Evolutionary conservation across 1,140 invertebrate genomes (phyloP).

Genomic region (Sipha flava): DNA sequence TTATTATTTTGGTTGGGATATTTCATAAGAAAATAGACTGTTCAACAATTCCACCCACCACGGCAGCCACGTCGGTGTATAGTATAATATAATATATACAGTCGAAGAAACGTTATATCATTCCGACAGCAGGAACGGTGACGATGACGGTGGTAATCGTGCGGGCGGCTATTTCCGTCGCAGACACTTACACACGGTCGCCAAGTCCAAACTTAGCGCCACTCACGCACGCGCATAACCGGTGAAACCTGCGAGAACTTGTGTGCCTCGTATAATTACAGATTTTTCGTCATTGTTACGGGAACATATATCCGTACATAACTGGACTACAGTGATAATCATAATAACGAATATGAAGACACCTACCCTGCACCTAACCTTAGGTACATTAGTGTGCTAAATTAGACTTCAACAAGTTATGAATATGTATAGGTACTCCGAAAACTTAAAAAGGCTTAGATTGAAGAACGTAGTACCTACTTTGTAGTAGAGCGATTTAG

Average conservation of each 20-base stretch:
- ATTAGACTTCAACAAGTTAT: too few species aligned
- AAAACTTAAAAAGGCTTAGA: too few species aligned
- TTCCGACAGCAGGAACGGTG: background rate
- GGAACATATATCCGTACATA: too few species aligned
- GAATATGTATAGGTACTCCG: too few species aligned
- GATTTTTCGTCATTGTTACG: background rate
- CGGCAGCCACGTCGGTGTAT: background rate
- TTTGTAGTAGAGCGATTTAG: too few species aligned
- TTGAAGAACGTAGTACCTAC: too few species aligned
- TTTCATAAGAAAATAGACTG: background rate
- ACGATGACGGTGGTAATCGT: background rate
- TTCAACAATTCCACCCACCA: background rate
- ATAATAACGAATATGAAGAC: too few species aligned
- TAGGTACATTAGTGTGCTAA: too few species aligned
- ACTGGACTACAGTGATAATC: too few species aligned
- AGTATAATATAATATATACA: too few species aligned
- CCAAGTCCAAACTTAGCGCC: conserved; percentile 27
- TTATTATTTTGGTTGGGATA: background rate
- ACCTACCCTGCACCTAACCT: too few species aligned
- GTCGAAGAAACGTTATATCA: conserved; percentile 4
- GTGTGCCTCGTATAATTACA: background rate
- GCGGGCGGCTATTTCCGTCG: conserved; percentile 22
- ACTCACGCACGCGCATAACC: background rate
- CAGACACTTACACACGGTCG: background rate
- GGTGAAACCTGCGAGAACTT: background rate